These are phyloP conservation scores for Brienomyrus longianalis DNA, from an alignment of 2,113 vertebrate genomes.

Conservation along the genomic window DNA sequence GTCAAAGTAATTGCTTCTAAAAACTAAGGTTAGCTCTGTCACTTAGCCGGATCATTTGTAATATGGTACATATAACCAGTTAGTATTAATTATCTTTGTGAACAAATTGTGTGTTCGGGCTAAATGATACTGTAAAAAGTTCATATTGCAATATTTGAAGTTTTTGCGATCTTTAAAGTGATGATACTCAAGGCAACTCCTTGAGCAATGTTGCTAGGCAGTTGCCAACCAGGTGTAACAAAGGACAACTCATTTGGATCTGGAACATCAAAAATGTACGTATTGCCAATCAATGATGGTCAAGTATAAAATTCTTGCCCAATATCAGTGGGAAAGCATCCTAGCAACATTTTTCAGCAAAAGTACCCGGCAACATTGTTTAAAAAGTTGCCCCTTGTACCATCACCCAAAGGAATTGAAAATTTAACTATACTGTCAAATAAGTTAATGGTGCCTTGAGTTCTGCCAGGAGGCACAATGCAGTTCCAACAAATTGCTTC, in stretches of 20 bases:
- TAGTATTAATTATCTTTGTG: not conserved
- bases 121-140: not conserved
- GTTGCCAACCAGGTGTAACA: not conserved
- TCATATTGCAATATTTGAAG: not conserved
- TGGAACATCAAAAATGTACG: not conserved
- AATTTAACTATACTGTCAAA: not conserved
- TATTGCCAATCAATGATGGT: not conserved
- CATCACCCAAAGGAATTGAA: not conserved
- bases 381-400: not conserved
- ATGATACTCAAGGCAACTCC: not conserved
- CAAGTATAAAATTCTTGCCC: not conserved
- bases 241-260: not conserved
- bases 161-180: too few species aligned
- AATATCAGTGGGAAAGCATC: not conserved
- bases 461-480: not conserved
- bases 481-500: not conserved
- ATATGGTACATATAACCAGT: too few species aligned
- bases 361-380: not conserved
- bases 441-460: not conserved
- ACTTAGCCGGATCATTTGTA: too few species aligned
- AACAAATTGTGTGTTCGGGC: not conserved
- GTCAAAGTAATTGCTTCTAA: too few species aligned
- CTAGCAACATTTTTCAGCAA: not conserved
- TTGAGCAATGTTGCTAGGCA: not conserved
- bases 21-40: too few species aligned